Evolutionary conservation across 1,140 invertebrate species (phyloP).

Genomic region (Rhizoglyphus robini): DNA sequence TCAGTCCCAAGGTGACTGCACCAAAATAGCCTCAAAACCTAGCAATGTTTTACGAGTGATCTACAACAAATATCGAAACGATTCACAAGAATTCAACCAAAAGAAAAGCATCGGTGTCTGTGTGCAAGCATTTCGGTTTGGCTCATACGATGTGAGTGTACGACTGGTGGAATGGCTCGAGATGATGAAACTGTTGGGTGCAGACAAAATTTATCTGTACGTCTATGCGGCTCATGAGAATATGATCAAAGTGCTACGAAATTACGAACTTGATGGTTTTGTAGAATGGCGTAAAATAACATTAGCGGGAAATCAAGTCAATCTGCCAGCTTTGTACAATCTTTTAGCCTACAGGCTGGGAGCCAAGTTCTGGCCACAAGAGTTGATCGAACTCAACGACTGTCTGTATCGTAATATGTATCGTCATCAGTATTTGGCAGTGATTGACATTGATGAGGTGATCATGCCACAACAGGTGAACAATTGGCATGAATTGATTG

Average conservation of each 20-base stretch:
- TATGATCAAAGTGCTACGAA: slow-evolving; percentile 1
- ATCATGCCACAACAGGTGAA: slow-evolving; percentile 47
- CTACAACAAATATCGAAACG: no score
- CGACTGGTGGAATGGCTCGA: slow-evolving; percentile 19
- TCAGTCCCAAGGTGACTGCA: slow-evolving; percentile 39
- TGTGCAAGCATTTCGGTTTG: slow-evolving; percentile 17
- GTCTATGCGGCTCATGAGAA: not conserved
- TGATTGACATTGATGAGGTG: slow-evolving; percentile 81
- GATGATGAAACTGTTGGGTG: slow-evolving; percentile 8
- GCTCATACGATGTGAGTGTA: slow-evolving; percentile 17
- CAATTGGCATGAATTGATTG: slow-evolving; percentile 9
- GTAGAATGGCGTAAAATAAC: slow-evolving; percentile 1
- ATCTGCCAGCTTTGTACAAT: not conserved
- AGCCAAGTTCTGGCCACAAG: slow-evolving; percentile 8
- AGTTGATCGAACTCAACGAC: slow-evolving; percentile 57
- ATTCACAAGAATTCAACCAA: slow-evolving; percentile 28
- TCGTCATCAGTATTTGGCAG: slow-evolving; percentile 56
- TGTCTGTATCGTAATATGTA: slow-evolving; percentile 78
- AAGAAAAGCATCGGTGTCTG: slow-evolving; percentile 16
- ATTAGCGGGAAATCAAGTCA: not conserved
- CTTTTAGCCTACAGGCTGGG: not conserved
- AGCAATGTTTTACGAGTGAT: slow-evolving; percentile 71
- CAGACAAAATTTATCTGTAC: slow-evolving; percentile 18
- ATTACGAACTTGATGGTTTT: not conserved
- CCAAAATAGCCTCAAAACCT: slow-evolving; percentile 61